These are phyloP conservation scores for Ochropleura leucogaster DNA, from an alignment of 2,888 invertebrate species.

Conservation along the genomic window DNA sequence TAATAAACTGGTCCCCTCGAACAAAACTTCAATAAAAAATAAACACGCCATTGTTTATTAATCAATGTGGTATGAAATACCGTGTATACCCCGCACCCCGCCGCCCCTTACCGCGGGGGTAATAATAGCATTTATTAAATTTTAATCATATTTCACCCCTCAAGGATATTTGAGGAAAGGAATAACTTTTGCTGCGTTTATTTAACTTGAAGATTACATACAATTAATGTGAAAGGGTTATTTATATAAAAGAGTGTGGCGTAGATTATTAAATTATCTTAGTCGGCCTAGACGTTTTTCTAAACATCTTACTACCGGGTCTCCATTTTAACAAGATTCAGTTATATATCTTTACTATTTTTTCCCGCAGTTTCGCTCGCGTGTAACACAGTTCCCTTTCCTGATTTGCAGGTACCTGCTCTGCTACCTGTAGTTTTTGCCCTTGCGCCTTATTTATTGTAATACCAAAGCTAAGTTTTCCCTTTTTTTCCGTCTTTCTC, in stretches of 20 bases:
- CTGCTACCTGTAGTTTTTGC: no score
- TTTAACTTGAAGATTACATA: slow-evolving; percentile 10
- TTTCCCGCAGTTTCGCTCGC: no score
- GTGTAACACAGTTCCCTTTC: no score
- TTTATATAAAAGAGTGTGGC: background rate
- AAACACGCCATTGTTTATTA: slow-evolving; percentile 61
- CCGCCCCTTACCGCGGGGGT: slow-evolving; percentile 14
- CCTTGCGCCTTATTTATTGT: no score
- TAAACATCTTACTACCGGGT: background rate
- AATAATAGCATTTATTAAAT: slow-evolving; percentile 68
- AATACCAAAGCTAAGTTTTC: no score
- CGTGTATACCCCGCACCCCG: background rate
- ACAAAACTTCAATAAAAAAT: slow-evolving; percentile 28
- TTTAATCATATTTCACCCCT: slow-evolving; percentile 59
- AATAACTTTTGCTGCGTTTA: slow-evolving; percentile 24
- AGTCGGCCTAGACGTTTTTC: background rate
- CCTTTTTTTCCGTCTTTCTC: no score
- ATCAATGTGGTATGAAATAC: slow-evolving; percentile 61
- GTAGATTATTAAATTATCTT: background rate
- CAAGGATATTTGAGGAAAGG: slow-evolving; percentile 24
- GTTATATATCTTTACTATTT: no score
- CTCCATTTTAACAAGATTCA: no score
- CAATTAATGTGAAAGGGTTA: background rate
- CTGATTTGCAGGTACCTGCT: no score
- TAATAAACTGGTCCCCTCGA: background rate